phyloP scores from a whole-genome alignment of 2,797 vertebrate genomes.

The Rachycentron canadum region DNA sequence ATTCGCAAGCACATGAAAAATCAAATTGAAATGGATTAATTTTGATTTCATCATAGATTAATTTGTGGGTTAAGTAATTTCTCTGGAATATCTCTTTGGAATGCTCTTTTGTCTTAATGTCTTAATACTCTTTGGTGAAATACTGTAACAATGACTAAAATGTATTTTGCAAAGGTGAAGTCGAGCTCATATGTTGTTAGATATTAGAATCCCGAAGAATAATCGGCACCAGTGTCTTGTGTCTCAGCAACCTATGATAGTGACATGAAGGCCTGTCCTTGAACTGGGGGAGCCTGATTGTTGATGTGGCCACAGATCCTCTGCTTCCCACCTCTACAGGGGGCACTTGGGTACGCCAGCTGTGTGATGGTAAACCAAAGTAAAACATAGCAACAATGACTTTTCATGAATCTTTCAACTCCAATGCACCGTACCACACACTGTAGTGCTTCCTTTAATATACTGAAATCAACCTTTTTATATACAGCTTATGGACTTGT shows the following conservation, averaged over 20 bases:
- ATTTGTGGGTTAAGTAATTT: neutral
- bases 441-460: slow-evolving; percentile 17
- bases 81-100: neutral
- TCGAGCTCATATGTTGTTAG: no score
- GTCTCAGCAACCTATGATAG: no score
- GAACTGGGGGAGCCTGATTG: no score
- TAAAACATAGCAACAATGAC: neutral
- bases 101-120: neutral
- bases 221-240: no score
- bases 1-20: neutral
- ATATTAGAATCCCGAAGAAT: no score
- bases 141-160: neutral
- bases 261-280: no score
- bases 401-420: slow-evolving; percentile 11
- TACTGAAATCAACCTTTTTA: slow-evolving; percentile 53
- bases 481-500: slow-evolving; percentile 23
- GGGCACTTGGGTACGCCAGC: no score
- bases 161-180: neutral
- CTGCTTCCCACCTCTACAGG: no score
- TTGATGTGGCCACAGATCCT: no score
- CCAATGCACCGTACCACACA: slow-evolving; percentile 2
- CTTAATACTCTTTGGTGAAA: neutral
- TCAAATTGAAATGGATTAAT: neutral
- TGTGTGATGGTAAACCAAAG: slow-evolving; percentile 10
- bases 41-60: neutral